Evolutionary conservation across 2,888 invertebrate genomes (phyloP), one percentile per base, ranked within the genome.

Genomic region (Dysmachus trigonus): DNA sequence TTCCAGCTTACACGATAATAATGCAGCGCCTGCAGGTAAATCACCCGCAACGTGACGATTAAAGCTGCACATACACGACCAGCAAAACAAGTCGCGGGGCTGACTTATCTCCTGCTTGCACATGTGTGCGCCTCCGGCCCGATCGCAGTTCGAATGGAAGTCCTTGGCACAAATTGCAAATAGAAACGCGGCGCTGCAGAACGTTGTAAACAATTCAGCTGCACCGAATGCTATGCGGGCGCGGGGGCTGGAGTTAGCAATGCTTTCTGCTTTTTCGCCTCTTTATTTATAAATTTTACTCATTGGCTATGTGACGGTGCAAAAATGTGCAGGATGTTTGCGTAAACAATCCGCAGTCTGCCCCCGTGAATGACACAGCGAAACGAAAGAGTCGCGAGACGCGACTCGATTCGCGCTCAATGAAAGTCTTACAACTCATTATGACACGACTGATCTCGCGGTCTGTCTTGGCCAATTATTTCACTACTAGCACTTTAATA

Each of bases 101-200:
- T 18, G 33, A 35, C 47, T 77, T 77, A 77, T 77, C 77, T 15
- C 27, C 6, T 6, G 10, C 30, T 0, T 27, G 30, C 35, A 77
- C 30, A 22, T 18, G 47, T 38, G 10, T 47, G 77, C 33, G 27
- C 30, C 51, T 53, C 33, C 81, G 33, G 5, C 13, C 27, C 1
- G 30, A 8, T 53, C 47, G n/a, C 33, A 22, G 31, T 18, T 33
- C n/a, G 73, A 72, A 72, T 72, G 72, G 33, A 72, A 73, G 33
- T 41, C 53, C 81, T 81, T 53, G 81, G 81, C 81, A 81, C 62
- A 47, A 81, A 81, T 53, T 47, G 81, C 30, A 81, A 81, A 81
- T 81, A 81, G 81, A 81, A 81, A 53, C 53, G 53, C 53, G 53
- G 18, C 31, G 81, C 38, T 53, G 53, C 81, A 81, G 22, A 81